Evolutionary conservation across 2,888 invertebrate species (phyloP).

Genomic region (Drosophila longiperda): DNA sequence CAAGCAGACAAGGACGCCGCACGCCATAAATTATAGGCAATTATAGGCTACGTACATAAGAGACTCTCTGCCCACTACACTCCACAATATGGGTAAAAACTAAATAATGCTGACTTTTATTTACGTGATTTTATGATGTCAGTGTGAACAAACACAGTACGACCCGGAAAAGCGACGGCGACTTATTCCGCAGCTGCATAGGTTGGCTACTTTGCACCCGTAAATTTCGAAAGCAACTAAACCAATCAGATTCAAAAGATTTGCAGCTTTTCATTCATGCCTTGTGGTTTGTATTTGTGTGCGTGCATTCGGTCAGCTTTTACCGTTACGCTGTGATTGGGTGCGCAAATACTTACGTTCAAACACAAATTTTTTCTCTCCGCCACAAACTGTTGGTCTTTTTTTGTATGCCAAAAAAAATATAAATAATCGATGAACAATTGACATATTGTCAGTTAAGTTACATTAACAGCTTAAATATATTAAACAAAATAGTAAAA

Average conservation of each 20-base stretch:
- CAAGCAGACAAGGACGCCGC: constrained; percentile 38
- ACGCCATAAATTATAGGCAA: constrained; percentile 53
- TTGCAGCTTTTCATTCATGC: constrained; percentile 72
- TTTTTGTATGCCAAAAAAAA: constrained; percentile 12
- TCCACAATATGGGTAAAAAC: constrained; percentile 27
- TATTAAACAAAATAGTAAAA: constrained; percentile 1
- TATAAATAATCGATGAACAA: constrained; percentile 10
- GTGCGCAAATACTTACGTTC: constrained; percentile 43
- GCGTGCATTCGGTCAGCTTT: constrained; percentile 34
- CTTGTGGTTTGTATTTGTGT: constrained; percentile 19
- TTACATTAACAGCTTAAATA: constrained; percentile 3
- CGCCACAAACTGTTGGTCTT: constrained; percentile 3
- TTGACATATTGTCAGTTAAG: constrained; percentile 45
- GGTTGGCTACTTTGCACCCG: constrained; percentile 63
- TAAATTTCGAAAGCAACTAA: constrained; percentile 73
- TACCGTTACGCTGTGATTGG: constrained; percentile 40
- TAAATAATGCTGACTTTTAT: constrained; percentile 69
- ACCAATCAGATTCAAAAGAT: constrained; percentile 35
- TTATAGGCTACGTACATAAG: constrained; percentile 44
- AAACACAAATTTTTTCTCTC: neutral
- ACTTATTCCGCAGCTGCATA: constrained; percentile 49
- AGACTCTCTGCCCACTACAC: constrained; percentile 16
- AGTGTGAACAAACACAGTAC: constrained; percentile 42
- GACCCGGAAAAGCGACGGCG: constrained; percentile 40
- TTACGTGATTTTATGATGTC: constrained; percentile 71